phyloP scores from a whole-genome alignment of 2,113 vertebrate species.

The Alouatta palliata region DNA sequence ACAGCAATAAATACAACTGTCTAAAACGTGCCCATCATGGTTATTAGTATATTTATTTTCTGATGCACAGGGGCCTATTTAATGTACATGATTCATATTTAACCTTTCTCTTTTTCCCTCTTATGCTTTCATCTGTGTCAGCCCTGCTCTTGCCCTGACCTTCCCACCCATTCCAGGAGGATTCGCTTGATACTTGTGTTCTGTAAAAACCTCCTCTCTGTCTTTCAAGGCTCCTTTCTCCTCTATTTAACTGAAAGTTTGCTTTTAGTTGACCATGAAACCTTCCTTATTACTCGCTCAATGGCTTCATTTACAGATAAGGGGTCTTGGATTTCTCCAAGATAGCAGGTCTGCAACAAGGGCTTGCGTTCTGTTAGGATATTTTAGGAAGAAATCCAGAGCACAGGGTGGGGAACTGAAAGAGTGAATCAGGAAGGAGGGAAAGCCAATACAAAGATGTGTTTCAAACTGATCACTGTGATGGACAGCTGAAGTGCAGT shows the following conservation, averaged over 20 bases:
- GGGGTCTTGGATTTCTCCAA: not conserved
- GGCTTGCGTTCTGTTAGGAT: not conserved
- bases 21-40: not conserved
- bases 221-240: not conserved
- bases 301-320: not conserved
- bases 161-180: not conserved
- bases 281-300: not conserved
- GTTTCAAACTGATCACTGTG: not conserved
- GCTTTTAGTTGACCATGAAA: not conserved
- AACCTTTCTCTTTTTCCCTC: not conserved
- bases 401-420: not conserved
- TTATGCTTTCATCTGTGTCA: not conserved
- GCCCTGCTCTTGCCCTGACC: not conserved
- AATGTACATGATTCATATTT: not conserved
- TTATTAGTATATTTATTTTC: conserved; percentile 47
- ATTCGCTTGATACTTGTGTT: not conserved
- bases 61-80: not conserved
- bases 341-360: not conserved
- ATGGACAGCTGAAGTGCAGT: not conserved
- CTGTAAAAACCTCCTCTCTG: not conserved
- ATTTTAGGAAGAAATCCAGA: not conserved
- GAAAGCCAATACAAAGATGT: not conserved
- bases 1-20: conserved; percentile 41
- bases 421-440: not conserved
- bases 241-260: not conserved